Evolutionary conservation across 1,140 invertebrate species (phyloP).

Genomic region (Hyphantria cunea): DNA sequence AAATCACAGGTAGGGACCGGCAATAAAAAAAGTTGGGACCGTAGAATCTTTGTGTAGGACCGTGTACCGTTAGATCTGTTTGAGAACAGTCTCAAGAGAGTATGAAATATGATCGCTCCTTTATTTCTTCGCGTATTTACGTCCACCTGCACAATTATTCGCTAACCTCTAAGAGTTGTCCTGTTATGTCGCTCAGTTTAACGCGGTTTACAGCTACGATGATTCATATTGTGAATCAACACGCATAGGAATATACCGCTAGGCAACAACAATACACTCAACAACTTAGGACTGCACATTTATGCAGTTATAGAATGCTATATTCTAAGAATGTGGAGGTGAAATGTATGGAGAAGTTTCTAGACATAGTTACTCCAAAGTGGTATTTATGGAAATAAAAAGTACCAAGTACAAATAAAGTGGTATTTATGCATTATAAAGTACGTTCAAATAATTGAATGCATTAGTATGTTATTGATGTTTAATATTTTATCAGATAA

Average conservation of each 20-base stretch:
- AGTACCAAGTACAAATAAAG: too few species aligned
- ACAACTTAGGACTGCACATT: constrained; percentile 22
- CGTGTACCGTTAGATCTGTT: constrained; percentile 66
- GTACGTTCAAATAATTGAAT: too few species aligned
- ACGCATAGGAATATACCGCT: constrained; percentile 28
- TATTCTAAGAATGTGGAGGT: constrained; percentile 16
- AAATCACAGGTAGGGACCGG: constrained; percentile 60
- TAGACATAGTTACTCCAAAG: too few species aligned
- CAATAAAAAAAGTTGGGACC: constrained; percentile 43
- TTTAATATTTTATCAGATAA: too few species aligned
- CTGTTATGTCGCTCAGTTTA: constrained; percentile 8
- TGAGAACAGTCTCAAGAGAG: constrained; percentile 50
- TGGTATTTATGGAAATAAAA: too few species aligned
- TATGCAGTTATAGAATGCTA: constrained; percentile 23
- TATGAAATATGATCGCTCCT: constrained; percentile 49
- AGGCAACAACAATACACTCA: constrained; percentile 11
- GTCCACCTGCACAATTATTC: constrained; percentile 27
- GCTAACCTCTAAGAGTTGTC: constrained; percentile 6
- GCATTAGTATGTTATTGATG: too few species aligned
- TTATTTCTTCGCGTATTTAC: constrained; percentile 9
- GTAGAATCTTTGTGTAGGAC: constrained; percentile 51
- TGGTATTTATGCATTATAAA: too few species aligned
- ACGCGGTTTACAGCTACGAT: constrained; percentile 14
- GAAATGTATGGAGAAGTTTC: constrained; percentile 2
- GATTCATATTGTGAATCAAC: constrained; percentile 30